phyloP scores from a whole-genome alignment of 2,797 vertebrate species.

The Myripristis murdjan region DNA sequence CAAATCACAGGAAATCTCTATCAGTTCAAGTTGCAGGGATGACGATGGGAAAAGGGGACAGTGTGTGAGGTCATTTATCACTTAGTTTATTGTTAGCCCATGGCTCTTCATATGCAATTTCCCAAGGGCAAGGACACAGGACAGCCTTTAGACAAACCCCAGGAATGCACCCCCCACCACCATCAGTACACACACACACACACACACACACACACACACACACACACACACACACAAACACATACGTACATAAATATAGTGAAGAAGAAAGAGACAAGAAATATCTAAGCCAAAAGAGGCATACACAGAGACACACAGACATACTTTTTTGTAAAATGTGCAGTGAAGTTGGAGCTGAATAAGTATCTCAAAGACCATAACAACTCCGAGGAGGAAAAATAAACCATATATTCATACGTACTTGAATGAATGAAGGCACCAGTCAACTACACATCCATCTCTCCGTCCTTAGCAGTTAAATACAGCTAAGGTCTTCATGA shows the following conservation, averaged over 20 bases:
- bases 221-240: neutral
- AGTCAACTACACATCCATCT: too few relatives aligned
- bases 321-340: too few relatives aligned
- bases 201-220: neutral
- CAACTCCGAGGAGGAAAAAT: too few relatives aligned
- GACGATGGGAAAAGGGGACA: constrained; percentile 55
- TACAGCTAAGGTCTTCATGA: too few relatives aligned
- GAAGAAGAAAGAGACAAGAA: too few relatives aligned
- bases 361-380: too few relatives aligned
- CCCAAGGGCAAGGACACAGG: constrained; percentile 22
- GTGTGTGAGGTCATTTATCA: constrained; percentile 30
- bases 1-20: constrained; percentile 41
- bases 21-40: constrained; percentile 33
- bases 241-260: constrained; percentile 3
- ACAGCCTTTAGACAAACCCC: constrained; percentile 8
- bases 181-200: too few relatives aligned
- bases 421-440: too few relatives aligned
- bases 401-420: too few relatives aligned
- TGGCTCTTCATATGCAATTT: constrained; percentile 44
- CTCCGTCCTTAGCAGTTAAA: too few relatives aligned
- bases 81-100: constrained; percentile 33
- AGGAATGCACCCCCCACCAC: too few relatives aligned
- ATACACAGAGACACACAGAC: constrained; percentile 6
- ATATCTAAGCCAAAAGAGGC: constrained; percentile 1
- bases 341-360: too few relatives aligned